Percentiles rank a stretch among this genome's conserved stretches.
Conservation (phyloP, 2,797 vertebrate genomes). For the Tolypeutes matacus region DNA sequence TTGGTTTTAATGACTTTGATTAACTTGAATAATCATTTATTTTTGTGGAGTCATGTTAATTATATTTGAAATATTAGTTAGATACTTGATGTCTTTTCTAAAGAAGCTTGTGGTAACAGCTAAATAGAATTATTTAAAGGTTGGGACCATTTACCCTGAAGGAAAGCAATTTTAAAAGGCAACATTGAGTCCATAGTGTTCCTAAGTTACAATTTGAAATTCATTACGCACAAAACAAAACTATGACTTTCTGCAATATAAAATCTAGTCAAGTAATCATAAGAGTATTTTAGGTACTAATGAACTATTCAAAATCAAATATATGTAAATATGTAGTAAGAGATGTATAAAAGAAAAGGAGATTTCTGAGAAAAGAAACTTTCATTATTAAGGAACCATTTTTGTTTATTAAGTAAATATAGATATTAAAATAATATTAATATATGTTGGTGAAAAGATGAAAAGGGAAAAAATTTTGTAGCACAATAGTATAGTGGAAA, state of each 20-base stretch:
- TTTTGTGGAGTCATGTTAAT: background rate
- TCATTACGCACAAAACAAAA: conserved; percentile 55
- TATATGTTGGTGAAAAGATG: background rate
- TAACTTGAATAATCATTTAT: conserved; percentile 14
- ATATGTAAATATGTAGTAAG: conserved; percentile 59
- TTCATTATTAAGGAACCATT: conserved; percentile 55
- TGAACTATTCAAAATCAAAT: conserved; percentile 70
- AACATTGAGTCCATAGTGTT: background rate
- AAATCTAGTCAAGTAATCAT: conserved; percentile 51
- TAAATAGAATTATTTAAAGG: conserved; percentile 4
- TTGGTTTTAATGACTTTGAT: background rate
- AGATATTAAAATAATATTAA: conserved; percentile 26
- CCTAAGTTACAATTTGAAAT: conserved; percentile 50
- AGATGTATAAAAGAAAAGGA: conserved; percentile 59
- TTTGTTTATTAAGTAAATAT: conserved; percentile 55
- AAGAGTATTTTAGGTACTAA: conserved; percentile 56
- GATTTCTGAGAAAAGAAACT: conserved; percentile 53
- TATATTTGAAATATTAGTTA: conserved; percentile 41
- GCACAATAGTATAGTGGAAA: background rate
- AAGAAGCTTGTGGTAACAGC: background rate
- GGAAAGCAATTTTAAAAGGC: conserved; percentile 48
- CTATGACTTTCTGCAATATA: conserved; percentile 9
- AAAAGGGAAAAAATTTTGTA: conserved; percentile 32
- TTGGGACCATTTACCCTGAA: conserved; percentile 32
- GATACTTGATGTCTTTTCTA: background rate